Evolutionary conservation across 2,888 invertebrate genomes (phyloP).

Genomic region (Smittia sp.): DNA sequence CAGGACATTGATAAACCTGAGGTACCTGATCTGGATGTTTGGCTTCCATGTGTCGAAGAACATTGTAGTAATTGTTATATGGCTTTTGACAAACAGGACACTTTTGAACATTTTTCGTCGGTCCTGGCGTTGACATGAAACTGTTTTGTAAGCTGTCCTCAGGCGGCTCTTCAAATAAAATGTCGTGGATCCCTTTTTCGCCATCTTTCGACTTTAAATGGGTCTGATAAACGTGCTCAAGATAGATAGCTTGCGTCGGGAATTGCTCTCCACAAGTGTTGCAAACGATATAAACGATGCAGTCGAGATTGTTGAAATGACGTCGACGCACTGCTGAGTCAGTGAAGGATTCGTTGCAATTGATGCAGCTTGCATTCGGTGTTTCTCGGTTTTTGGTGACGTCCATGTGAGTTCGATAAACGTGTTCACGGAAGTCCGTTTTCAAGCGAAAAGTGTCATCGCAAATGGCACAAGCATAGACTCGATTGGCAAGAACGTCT

Average conservation of each 20-base stretch:
- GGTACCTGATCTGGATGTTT: conserved; percentile 54
- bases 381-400: conserved; percentile 50
- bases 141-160: conserved; percentile 8
- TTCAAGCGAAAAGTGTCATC: conserved; percentile 52
- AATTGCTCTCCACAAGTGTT: conserved; percentile 53
- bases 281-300: conserved; percentile 52
- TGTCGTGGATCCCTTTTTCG: conserved; percentile 44
- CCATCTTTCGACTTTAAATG: conserved; percentile 48
- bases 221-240: conserved; percentile 53
- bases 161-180: conserved; percentile 43
- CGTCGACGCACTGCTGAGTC: conserved; percentile 52
- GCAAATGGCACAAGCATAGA: conserved; percentile 53
- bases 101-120: conserved; percentile 49
- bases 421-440: conserved; percentile 53
- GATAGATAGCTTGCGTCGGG: conserved; percentile 52
- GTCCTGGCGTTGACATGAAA: conserved; percentile 44
- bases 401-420: conserved; percentile 53
- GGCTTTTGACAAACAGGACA: conserved; percentile 53
- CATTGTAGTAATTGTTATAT: conserved; percentile 54
- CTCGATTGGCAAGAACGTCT: conserved; percentile 52
- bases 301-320: conserved; percentile 54
- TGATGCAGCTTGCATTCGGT: conserved; percentile 51
- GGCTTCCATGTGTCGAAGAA: conserved; percentile 53
- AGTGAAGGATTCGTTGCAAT: conserved; percentile 51
- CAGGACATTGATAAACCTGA: conserved; percentile 52